Evolutionary conservation across 2,888 invertebrate genomes (phyloP).

Genomic region (Notodonta dromedarius): DNA sequence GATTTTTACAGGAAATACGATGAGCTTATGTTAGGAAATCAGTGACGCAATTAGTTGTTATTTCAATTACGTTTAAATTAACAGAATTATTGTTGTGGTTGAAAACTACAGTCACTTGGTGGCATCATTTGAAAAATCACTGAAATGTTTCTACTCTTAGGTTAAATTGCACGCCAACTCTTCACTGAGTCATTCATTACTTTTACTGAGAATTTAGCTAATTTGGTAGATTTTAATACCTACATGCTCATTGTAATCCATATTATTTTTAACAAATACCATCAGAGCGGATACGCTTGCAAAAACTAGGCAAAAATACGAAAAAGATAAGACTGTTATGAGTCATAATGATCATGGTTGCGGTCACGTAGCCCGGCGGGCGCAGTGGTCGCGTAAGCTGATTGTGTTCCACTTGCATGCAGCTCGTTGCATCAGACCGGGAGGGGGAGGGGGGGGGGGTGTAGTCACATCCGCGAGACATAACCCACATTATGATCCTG

Average conservation of each 20-base stretch:
- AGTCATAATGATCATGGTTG: not conserved
- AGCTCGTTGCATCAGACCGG: constrained; percentile 1
- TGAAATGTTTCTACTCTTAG: no score
- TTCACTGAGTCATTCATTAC: no score
- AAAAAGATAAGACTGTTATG: not conserved
- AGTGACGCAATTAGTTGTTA: not conserved
- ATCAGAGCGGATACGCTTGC: no score
- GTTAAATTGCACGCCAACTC: no score
- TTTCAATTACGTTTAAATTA: not conserved
- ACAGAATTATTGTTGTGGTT: no score
- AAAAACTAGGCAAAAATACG: no score
- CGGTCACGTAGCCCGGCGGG: not conserved
- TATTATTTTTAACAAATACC: no score
- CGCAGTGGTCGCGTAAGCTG: not conserved
- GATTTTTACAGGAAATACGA: not conserved
- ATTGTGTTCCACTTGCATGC: not conserved
- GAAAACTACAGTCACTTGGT: not conserved
- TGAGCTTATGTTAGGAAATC: not conserved
- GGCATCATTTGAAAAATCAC: no score
- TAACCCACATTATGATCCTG: not conserved
- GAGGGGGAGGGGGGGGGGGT: no score
- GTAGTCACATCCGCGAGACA: constrained; percentile 2
- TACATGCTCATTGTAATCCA: no score
- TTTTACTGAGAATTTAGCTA: no score
- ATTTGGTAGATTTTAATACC: no score